Conservation (phyloP, 2,888 invertebrate genomes). For the Raillietiella orientalis region DNA sequence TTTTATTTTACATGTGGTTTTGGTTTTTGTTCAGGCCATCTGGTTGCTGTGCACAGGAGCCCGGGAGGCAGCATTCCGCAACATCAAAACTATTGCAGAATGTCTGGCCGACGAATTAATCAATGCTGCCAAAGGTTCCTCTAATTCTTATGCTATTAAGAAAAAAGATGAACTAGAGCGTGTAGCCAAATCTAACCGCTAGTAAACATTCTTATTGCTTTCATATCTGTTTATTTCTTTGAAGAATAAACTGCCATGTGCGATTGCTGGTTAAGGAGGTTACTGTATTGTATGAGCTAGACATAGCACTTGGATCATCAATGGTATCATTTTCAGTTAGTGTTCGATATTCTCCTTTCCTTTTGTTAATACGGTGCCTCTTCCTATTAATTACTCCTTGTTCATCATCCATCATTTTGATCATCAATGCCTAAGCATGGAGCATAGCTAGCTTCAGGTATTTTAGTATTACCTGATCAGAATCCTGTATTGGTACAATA, state of each 20-base stretch:
- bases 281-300: too few species aligned
- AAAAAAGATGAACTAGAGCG: conserved; percentile 99
- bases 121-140: conserved; percentile 98
- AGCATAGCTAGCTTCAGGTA: too few species aligned
- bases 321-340: too few species aligned
- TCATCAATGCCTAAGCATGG: conserved; percentile 23
- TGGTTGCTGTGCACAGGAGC: conserved; percentile 98
- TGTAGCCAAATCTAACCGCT: conserved; percentile 99
- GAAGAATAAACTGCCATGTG: too few species aligned
- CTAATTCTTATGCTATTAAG: conserved; percentile 98
- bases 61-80: conserved; percentile 94
- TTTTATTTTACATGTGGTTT: too few species aligned
- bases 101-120: conserved; percentile 98
- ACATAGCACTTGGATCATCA: too few species aligned
- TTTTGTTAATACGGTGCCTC: too few species aligned
- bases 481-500: conserved; percentile 69
- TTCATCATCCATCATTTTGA: conserved; percentile 81
- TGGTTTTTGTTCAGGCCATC: conserved; percentile 29
- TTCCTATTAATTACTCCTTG: conserved; percentile 60
- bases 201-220: too few species aligned
- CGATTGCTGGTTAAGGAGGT: too few species aligned
- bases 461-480: conserved; percentile 61
- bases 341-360: too few species aligned
- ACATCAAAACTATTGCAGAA: conserved; percentile 98
- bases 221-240: too few species aligned